Evolutionary conservation across 2,113 vertebrate species (phyloP).

Genomic region (Spea bombifrons): DNA sequence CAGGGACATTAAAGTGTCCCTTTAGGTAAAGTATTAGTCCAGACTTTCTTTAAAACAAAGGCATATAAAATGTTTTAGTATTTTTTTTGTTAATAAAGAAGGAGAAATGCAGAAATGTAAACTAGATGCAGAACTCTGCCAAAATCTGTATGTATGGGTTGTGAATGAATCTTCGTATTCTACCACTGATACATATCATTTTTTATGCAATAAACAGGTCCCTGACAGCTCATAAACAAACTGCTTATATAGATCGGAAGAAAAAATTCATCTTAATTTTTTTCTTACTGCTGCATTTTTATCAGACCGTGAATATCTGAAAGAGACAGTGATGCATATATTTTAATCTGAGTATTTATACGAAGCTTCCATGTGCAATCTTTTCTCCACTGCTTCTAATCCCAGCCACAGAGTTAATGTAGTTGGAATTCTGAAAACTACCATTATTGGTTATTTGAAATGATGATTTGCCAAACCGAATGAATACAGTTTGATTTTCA

Average conservation of each 20-base stretch:
- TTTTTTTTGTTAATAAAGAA: no score
- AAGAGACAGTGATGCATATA: neutral
- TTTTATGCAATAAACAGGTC: neutral
- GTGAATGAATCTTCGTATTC: neutral
- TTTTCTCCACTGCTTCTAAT: neutral
- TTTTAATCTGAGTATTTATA: neutral
- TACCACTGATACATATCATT: neutral
- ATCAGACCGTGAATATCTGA: neutral
- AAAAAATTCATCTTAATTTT: constrained; percentile 2
- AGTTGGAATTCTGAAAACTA: constrained; percentile 27
- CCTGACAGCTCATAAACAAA: constrained; percentile 2
- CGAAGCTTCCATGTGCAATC: neutral
- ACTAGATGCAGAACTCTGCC: no score
- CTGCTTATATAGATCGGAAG: neutral
- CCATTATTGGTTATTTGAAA: constrained; percentile 46
- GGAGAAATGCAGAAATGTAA: no score
- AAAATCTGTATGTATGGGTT: no score
- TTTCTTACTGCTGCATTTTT: neutral
- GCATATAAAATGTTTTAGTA: no score
- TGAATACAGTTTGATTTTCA: constrained; percentile 41
- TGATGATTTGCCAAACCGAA: constrained; percentile 38
- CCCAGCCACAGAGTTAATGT: constrained; percentile 7
- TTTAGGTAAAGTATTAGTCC: no score
- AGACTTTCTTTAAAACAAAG: no score
- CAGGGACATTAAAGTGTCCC: no score